Conservation (phyloP, 2,888 invertebrate genomes). For the Brachypterus glaber region DNA sequence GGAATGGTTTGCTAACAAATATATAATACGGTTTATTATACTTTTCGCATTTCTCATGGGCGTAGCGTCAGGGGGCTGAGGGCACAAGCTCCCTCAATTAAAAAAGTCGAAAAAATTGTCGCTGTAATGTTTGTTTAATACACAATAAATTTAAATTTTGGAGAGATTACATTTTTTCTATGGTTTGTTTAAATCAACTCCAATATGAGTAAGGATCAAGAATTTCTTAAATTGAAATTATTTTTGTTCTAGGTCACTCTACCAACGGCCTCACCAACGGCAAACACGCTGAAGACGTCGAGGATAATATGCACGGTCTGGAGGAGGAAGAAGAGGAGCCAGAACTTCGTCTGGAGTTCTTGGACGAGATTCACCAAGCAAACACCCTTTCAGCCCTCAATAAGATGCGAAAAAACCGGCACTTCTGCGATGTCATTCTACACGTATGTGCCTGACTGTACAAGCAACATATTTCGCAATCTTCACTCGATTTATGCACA, state of each 20-base stretch:
- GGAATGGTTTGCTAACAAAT: too few relatives aligned
- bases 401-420: conserved; percentile 71
- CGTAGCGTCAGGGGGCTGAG: too few relatives aligned
- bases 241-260: conserved; percentile 12
- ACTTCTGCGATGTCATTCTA: conserved; percentile 79
- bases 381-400: conserved; percentile 59
- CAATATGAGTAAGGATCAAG: too few relatives aligned
- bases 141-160: too few relatives aligned
- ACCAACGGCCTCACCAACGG: conserved; percentile 8
- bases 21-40: too few relatives aligned
- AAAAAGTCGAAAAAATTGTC: too few relatives aligned
- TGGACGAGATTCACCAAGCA: conserved; percentile 50
- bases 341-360: conserved; percentile 42
- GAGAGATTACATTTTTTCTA: too few relatives aligned
- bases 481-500: conserved; percentile 23
- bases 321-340: conserved; percentile 29
- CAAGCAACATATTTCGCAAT: conserved; percentile 28
- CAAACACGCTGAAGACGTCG: not conserved
- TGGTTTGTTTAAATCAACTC: too few relatives aligned
- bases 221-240: conserved; percentile 1
- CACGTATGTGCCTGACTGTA: conserved; percentile 53
- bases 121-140: too few relatives aligned
- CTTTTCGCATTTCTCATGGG: too few relatives aligned
- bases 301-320: conserved; percentile 17
- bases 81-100: too few relatives aligned